Evolutionary conservation across 2,888 invertebrate species (phyloP).

Genomic region (Osedax fenrisi): DNA sequence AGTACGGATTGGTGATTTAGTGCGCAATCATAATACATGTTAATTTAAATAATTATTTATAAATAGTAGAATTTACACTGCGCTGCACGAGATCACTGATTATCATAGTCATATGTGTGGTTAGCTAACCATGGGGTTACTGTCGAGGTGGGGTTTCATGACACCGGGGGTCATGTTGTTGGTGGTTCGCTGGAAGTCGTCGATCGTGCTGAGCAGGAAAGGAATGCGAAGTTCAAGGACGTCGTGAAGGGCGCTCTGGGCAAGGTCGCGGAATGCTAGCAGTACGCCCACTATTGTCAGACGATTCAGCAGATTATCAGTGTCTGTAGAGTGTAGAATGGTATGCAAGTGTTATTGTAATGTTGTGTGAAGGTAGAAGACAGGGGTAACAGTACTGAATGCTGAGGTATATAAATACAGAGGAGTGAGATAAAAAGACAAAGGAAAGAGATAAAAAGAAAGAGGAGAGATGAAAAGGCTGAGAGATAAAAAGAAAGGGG

Average conservation of each 20-base stretch:
- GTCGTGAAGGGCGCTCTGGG: constrained; percentile 71
- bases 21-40: too few relatives aligned
- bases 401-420: too few relatives aligned
- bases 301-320: constrained; percentile 84
- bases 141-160: background rate
- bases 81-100: too few relatives aligned
- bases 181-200: constrained; percentile 64
- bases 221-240: constrained; percentile 78
- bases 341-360: background rate
- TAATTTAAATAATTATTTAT: too few relatives aligned
- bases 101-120: too few relatives aligned
- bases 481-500: too few relatives aligned
- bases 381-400: too few relatives aligned
- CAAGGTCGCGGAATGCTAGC: constrained; percentile 79
- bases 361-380: background rate
- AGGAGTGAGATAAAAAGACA: too few relatives aligned
- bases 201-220: constrained; percentile 81
- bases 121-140: constrained; percentile 56
- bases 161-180: constrained; percentile 57
- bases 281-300: constrained; percentile 97
- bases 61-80: too few relatives aligned
- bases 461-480: too few relatives aligned
- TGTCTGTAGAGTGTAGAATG: constrained; percentile 54
- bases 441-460: too few relatives aligned
- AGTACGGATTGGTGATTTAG: too few relatives aligned